phyloP scores from a whole-genome alignment of 2,888 invertebrate species.

The Chalcosyrphus nemorum region DNA sequence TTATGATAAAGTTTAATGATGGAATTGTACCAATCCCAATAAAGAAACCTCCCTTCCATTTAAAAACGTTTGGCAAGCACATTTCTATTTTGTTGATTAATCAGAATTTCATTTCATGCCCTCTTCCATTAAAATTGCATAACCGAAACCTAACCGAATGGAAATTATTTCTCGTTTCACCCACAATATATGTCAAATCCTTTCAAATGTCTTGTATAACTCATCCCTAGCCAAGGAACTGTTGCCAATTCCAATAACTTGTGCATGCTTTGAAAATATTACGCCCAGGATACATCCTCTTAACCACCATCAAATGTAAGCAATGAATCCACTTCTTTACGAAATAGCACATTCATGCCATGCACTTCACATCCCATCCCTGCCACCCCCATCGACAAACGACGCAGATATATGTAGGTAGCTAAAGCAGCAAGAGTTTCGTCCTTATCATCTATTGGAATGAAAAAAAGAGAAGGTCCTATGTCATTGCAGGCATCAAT shows the following conservation, averaged over 20 bases:
- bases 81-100: no score
- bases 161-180: no score
- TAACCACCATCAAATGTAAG: background rate
- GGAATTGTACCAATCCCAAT: no score
- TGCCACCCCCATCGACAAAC: background rate
- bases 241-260: conserved; percentile 18
- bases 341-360: conserved; percentile 22
- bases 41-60: no score
- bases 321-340: conserved; percentile 9
- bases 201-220: no score
- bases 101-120: no score
- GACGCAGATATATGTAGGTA: conserved; percentile 16
- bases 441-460: background rate
- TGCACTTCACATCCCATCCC: conserved; percentile 16
- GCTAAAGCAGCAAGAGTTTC: background rate
- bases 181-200: no score
- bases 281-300: background rate
- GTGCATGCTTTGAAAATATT: conserved; percentile 1
- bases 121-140: no score
- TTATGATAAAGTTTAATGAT: no score
- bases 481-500: conserved; percentile 59
- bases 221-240: background rate
- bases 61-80: no score
- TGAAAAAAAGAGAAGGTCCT: conserved; percentile 4
- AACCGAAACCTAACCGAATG: no score